Conservation (phyloP, 1,140 invertebrate genomes). For the Homalodisca vitripennis region DNA sequence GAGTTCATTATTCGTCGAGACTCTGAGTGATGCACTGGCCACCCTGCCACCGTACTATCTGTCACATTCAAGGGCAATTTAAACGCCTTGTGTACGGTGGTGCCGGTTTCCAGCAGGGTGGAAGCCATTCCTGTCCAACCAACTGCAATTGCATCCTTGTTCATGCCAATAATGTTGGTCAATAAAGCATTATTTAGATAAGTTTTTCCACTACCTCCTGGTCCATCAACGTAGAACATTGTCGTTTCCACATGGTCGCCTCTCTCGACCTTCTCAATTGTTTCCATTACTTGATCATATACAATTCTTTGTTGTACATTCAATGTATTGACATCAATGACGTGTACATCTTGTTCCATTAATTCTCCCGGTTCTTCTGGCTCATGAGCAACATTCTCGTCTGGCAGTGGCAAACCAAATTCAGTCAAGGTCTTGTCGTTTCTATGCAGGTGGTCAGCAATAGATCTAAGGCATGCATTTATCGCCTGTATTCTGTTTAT, state of each 20-base stretch:
- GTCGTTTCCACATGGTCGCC: neutral
- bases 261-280: neutral
- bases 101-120: constrained; percentile 39
- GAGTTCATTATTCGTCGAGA: neutral
- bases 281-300: neutral
- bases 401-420: no score
- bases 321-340: no score
- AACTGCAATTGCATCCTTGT: constrained; percentile 29
- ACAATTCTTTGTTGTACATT: no score
- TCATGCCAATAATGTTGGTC: constrained; percentile 14
- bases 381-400: no score
- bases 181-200: constrained; percentile 34
- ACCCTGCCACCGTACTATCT: neutral
- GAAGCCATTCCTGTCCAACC: constrained; percentile 45
- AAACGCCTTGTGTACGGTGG: constrained; percentile 43
- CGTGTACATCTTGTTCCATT: no score
- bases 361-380: no score
- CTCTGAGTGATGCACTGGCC: neutral
- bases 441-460: no score
- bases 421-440: no score
- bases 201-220: neutral
- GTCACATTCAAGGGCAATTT: neutral
- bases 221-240: neutral
- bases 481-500: no score
- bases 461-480: no score